Conservation (phyloP, 2,113 vertebrate genomes). For the Xiphophorus maculatus region DNA sequence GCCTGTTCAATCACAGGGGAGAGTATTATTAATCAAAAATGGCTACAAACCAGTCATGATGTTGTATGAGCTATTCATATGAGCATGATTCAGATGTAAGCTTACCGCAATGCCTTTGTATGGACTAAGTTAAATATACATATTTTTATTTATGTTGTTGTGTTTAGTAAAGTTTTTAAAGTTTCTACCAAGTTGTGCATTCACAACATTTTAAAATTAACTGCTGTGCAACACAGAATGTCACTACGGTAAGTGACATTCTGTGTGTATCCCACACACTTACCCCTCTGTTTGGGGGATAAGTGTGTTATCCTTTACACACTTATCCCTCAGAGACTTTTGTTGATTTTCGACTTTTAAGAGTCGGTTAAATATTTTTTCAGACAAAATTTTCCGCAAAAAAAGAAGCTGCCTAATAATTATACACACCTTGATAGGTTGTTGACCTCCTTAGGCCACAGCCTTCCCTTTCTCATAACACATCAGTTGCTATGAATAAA, state of each 20-base stretch:
- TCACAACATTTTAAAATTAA: not conserved
- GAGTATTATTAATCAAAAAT: constrained; percentile 49
- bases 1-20: constrained; percentile 19
- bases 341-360: too few species aligned
- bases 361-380: too few species aligned
- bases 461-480: too few species aligned
- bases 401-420: too few species aligned
- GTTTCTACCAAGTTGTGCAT: not conserved
- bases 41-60: constrained; percentile 51
- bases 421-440: too few species aligned
- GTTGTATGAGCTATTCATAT: constrained; percentile 43
- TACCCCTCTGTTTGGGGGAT: too few species aligned
- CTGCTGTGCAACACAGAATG: not conserved
- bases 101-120: constrained; percentile 6
- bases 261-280: too few species aligned
- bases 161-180: constrained; percentile 3
- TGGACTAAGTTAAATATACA: not conserved
- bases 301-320: too few species aligned
- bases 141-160: not conserved
- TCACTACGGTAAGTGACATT: not conserved
- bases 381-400: too few species aligned
- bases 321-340: too few species aligned
- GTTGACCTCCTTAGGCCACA: too few species aligned
- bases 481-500: too few species aligned
- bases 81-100: constrained; percentile 27